Base-by-base conservation (phyloP, 1,140 invertebrate genomes). In the Tigriopus japonicus region DNA sequence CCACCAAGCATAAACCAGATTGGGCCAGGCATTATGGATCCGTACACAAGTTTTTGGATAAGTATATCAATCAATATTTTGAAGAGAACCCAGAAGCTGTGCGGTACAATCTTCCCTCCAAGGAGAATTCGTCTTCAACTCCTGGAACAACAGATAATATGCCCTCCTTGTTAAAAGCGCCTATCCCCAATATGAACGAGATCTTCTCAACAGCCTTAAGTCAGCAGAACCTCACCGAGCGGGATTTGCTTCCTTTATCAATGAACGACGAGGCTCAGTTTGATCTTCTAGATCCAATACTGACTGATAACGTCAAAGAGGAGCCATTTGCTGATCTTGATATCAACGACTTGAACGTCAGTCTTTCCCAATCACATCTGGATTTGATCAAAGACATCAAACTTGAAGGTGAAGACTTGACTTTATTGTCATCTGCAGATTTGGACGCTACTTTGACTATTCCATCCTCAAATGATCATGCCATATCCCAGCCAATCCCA, bases 21-120 rank as follows among this genome's bases (percentile, higher is more conserved):
- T 61, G 59, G 59, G 59, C 59, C 14, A 28, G 59, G 12, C 59
- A 61, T 23, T 61, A 56, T 53, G 59, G 59, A 28, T 61, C 59
- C 40, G 59, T 61, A 3, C 59, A 61, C 35, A 52, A 61, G 51
- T 51, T 54, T 23, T 24, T 61, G 17, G 59, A 52, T 12, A 56
- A 54, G 21, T 53, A 56, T 12, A 35, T 61, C 14, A 54, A 56
- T n/a, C 23, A 61, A 61, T 51, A 55, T 15, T 42, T 61, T 24
- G 59, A 61, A 1, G 21, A 35, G n/a, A 40, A 40, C n/a, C 14
- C 15, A 5, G 56, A 58, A 21, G n/a, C n/a, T 17, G n/a, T 17
- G 2, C 3, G 28, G 28, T 35, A 35, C 28, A 35, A 35, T 35
- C 28, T 35, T 35, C 28, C 28, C 3, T 35, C 28, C 3, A 35